Evolutionary conservation across 2,797 vertebrate species (phyloP), one percentile per base, ranked within the genome.

Genomic region (Danio choprae): DNA sequence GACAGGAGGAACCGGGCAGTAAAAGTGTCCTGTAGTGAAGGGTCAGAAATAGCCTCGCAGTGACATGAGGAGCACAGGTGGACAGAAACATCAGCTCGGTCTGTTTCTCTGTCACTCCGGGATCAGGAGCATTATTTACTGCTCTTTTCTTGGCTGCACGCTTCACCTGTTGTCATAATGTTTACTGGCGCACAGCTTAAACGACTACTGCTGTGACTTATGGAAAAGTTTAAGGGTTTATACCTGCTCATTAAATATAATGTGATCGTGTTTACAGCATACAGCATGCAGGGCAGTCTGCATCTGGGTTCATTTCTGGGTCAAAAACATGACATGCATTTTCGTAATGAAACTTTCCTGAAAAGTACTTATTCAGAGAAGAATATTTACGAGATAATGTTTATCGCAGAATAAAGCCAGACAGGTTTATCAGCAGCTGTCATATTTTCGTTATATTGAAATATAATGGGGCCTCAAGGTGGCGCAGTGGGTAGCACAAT

Each of bases 21-120:
- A 36, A 79, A 62, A 41, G 65, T 50, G 55, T 78, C 64, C 55
- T 6, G 76, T 2, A 64, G 50, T 38, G 64, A 46, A 58, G 43
- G 9, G 67, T 71, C 55, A 63, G 50, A 71, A 79, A 79, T 79
- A 71, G 77, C 46, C 10, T 5, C 4, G 18, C 8, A 2, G 13
- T 79, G 77, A 79, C 77, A 71, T 63, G 77, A 71, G 29, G 36
- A 15, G 77, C 55, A 59, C 77, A 79, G 77, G 77, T 79, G 77
- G 67, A 9, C 0, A 58, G 55, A 43, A 18, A 16, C 62, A 4
- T 13, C 15, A 48, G 16, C 64, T 40, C 48, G 12, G 40, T 56
- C 16, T 9, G 53, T 3, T 76, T 51, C 18, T 56, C 22, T 0
- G 22, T 74, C 74, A 41, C 36, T 12, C 9, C 29, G 20, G 18